A percentile compares a stretch with the other conserved stretches of the same genome.
Evolutionary conservation across 2,113 vertebrate species (phyloP).

Genomic region (Triplophysa dalaica): DNA sequence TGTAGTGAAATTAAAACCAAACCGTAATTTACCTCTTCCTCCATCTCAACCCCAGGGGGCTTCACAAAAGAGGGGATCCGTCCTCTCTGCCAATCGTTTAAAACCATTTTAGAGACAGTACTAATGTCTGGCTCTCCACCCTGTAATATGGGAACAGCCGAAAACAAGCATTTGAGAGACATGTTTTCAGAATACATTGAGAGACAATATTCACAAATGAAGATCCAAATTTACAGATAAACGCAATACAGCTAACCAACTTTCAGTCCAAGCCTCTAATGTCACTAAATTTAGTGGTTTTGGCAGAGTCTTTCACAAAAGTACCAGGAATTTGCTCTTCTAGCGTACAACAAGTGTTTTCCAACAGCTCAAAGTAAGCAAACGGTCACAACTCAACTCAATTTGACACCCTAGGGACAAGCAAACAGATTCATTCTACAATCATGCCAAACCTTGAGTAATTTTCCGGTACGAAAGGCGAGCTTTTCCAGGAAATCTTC

Average conservation of each 20-base stretch:
- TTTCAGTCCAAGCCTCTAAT: not conserved
- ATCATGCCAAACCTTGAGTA: constrained; percentile 82
- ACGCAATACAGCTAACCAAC: not conserved
- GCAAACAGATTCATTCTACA: constrained; percentile 30
- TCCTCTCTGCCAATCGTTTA: constrained; percentile 98
- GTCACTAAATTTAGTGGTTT: constrained; percentile 14
- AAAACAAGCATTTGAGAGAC: not conserved
- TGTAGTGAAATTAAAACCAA: not conserved
- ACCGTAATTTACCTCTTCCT: constrained; percentile 71
- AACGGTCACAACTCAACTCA: constrained; percentile 23
- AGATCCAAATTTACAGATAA: not conserved
- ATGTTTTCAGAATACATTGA: too few relatives aligned
- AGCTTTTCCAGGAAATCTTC: constrained; percentile 96
- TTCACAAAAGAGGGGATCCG: constrained; percentile 97
- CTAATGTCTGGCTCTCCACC: constrained; percentile 90
- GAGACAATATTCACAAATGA: not conserved
- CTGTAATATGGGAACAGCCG: constrained; percentile 65
- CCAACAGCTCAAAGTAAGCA: constrained; percentile 10
- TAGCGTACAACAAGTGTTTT: not conserved
- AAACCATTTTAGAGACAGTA: constrained; percentile 96
- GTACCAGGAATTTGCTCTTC: not conserved
- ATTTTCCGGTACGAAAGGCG: constrained; percentile 87
- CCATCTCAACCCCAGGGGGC: constrained; percentile 81
- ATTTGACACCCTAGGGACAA: constrained; percentile 5
- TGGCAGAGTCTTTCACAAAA: not conserved